Conservation (phyloP, 2,113 vertebrate genomes). For the Siniperca chuatsi region DNA sequence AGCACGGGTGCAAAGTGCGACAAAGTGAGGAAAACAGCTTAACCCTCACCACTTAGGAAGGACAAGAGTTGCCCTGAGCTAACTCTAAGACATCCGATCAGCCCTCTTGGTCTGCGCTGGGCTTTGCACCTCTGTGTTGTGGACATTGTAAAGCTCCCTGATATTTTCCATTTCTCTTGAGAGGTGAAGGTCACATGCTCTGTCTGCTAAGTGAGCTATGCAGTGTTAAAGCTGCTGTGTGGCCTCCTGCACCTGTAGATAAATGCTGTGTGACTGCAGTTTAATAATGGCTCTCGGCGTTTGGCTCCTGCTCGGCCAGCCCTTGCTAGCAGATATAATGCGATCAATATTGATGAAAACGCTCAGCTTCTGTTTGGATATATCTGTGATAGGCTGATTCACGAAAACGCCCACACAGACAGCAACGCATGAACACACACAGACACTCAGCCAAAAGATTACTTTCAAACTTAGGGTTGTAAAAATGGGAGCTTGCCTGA, state of each 20-base stretch:
- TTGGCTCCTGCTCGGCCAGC: neutral
- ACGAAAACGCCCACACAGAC: neutral
- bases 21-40: slow-evolving; percentile 2
- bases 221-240: slow-evolving; percentile 7
- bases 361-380: slow-evolving; percentile 13
- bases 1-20: neutral
- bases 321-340: slow-evolving; percentile 31
- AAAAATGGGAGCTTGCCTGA: slow-evolving; percentile 22
- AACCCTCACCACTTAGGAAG: neutral
- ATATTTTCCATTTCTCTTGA: slow-evolving; percentile 28
- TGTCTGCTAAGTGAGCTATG: slow-evolving; percentile 15
- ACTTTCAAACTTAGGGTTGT: slow-evolving; percentile 16
- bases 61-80: neutral
- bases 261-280: slow-evolving; percentile 31
- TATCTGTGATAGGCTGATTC: slow-evolving; percentile 6
- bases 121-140: neutral
- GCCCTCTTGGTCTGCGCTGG: neutral
- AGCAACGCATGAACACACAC: neutral
- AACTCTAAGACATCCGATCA: neutral
- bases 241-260: slow-evolving; percentile 36
- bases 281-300: slow-evolving; percentile 36
- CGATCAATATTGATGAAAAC: slow-evolving; percentile 52
- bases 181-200: slow-evolving; percentile 38
- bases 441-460: slow-evolving; percentile 14
- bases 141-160: slow-evolving; percentile 17